Base-by-base conservation (phyloP, 2,797 vertebrate species). In the Parauchenoglanis ngamensis region DNA sequence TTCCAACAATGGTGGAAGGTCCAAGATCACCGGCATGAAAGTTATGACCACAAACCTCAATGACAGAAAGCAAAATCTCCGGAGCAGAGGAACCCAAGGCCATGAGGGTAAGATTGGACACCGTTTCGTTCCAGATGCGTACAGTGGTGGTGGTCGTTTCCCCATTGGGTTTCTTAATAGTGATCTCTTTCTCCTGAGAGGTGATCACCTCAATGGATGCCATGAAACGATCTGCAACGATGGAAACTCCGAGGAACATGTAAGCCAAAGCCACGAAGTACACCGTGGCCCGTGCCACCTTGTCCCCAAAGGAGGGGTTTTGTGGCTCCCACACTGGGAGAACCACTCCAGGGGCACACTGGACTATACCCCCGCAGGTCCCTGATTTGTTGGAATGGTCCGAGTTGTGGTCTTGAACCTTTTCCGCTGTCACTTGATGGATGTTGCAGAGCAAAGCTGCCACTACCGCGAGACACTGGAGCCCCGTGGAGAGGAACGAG, bases 181-280 rank as follows among this genome's bases (percentile, higher is more conserved):
- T 99, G 92, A 99, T 99, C 93, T 99, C 98, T 94, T 97, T 96
- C 90, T 99, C 98, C 91, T 99, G 98, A n/a, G 98, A 99, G 0
- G 98, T 99, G 92, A 99, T 99, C 88, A 99, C 98, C 94, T 99
- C 98, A 23, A 99, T 99, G 0, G 98, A 99, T 25, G 98, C 98
- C 98, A 99, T 99, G 95, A 99, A 99, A 63, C 98, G 97, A 87
- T 99, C 98, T 0, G 98, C 98, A n/a, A 99, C 95, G 94, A 99
- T 99, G 1, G 98, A 99, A 85, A 99, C 98, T 6, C 98, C 98
- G 2, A 99, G 95, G 92, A 99, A 99, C 98, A 99, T 99, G 95
- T 99, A 99, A 87, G 95, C 97, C 96, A 99, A 95, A 0, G 98
- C 98, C 92, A 99, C 98, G 80, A 99, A 99, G 89, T 99, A 99